A percentile compares a stretch with the other conserved stretches of the same genome.
These are phyloP conservation scores for Rhinoderma darwinii DNA, from an alignment of 2,113 vertebrate genomes.

Conservation along the genomic window DNA sequence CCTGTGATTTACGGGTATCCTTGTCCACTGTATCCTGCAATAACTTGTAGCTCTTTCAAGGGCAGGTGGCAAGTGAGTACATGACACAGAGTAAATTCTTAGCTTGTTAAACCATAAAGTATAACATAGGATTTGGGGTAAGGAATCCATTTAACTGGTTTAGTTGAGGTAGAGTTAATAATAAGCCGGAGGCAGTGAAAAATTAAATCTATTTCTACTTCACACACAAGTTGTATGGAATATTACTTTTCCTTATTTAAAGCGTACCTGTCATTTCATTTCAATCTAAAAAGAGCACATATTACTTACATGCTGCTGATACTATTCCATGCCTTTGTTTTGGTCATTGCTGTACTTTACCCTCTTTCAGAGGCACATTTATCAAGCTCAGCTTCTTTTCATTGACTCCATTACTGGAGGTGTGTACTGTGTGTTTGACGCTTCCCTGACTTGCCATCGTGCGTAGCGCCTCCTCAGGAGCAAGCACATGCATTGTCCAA, in stretches of 20 bases:
- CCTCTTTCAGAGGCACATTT: too few relatives aligned
- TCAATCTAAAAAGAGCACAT: too few relatives aligned
- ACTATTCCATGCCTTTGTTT: too few relatives aligned
- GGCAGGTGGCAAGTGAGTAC: conserved; percentile 19
- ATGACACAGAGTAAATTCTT: background rate
- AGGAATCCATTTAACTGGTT: conserved; percentile 28
- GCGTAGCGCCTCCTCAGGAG: too few relatives aligned
- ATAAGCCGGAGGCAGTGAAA: background rate
- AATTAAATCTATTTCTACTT: background rate
- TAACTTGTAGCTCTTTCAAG: background rate
- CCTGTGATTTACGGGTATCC: background rate
- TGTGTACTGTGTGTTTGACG: too few relatives aligned
- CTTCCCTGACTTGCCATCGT: too few relatives aligned
- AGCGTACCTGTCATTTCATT: too few relatives aligned
- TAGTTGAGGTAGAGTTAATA: conserved; percentile 18
- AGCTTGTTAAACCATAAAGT: conserved; percentile 10
- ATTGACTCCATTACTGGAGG: too few relatives aligned
- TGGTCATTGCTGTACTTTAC: too few relatives aligned
- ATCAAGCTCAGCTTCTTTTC: too few relatives aligned
- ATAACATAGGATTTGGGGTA: conserved; percentile 24
- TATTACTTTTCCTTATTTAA: background rate
- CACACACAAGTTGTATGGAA: background rate
- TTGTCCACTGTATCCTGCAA: background rate
- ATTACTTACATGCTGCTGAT: too few relatives aligned
- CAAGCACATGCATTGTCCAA: too few relatives aligned